Conservation (phyloP, 1,140 invertebrate genomes). For the Tribolium castaneum region DNA sequence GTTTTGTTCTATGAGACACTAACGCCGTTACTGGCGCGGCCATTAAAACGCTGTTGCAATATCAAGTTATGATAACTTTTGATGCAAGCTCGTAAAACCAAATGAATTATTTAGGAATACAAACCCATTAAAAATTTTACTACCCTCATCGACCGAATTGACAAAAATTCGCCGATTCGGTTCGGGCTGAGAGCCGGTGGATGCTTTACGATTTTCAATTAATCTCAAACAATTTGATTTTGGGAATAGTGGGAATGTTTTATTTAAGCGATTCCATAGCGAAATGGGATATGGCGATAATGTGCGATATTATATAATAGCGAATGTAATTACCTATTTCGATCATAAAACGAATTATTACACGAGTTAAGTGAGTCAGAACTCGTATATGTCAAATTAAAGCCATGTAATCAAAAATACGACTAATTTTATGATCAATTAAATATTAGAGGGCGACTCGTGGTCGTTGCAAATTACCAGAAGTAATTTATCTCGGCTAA, state of each 20-base stretch:
- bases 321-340: background rate
- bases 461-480: background rate
- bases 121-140: conserved; percentile 4
- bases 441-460: background rate
- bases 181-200: background rate
- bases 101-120: conserved; percentile 17
- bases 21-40: background rate
- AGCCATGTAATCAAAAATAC: conserved; percentile 13
- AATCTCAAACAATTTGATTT: background rate
- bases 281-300: background rate
- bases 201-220: background rate
- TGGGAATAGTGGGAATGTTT: background rate
- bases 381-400: conserved; percentile 7
- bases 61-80: conserved; percentile 16
- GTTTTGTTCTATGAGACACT: conserved; percentile 13
- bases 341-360: conserved; percentile 14
- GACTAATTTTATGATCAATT: conserved; percentile 16
- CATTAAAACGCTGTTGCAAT: conserved; percentile 2
- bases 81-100: conserved; percentile 11
- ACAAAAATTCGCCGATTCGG: background rate
- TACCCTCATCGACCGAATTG: background rate
- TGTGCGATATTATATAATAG: background rate
- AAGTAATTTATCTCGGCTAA: background rate
- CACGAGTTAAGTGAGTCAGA: background rate
- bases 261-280: background rate